Conservation (phyloP, 2,888 invertebrate species). For the Meiosimyza decipiens region DNA sequence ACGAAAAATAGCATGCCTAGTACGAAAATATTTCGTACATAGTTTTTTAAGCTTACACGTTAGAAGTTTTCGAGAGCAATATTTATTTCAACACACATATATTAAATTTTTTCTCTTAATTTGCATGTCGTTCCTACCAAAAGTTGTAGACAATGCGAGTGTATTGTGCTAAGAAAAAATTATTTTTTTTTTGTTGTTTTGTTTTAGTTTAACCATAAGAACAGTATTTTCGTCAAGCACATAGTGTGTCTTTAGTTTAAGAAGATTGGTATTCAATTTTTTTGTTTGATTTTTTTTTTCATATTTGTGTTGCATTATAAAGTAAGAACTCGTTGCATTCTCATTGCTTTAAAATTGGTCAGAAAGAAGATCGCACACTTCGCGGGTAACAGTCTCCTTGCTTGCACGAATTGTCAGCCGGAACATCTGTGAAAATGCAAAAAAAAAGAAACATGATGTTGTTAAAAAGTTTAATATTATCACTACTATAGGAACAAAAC, state of each 20-base stretch:
- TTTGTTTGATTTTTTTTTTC: constrained; percentile 36
- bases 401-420: constrained; percentile 97
- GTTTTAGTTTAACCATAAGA: constrained; percentile 29
- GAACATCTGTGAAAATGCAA: constrained; percentile 84
- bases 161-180: constrained; percentile 33
- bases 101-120: constrained; percentile 14
- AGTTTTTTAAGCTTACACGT: constrained; percentile 14
- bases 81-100: neutral
- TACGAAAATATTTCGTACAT: neutral
- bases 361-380: constrained; percentile 91
- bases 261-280: constrained; percentile 30
- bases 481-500: too few relatives aligned
- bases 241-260: constrained; percentile 35
- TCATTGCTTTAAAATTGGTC: constrained; percentile 86
- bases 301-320: constrained; percentile 25
- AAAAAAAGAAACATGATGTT: neutral
- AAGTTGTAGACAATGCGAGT: constrained; percentile 4
- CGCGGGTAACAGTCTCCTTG: constrained; percentile 94
- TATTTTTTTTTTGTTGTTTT: constrained; percentile 16
- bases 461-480: too few relatives aligned
- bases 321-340: constrained; percentile 46
- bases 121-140: neutral
- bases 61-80: constrained; percentile 30
- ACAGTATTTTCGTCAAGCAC: constrained; percentile 35
- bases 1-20: neutral